Conservation (phyloP, 1,140 invertebrate species). For the Zaprionus lachaisei region DNA sequence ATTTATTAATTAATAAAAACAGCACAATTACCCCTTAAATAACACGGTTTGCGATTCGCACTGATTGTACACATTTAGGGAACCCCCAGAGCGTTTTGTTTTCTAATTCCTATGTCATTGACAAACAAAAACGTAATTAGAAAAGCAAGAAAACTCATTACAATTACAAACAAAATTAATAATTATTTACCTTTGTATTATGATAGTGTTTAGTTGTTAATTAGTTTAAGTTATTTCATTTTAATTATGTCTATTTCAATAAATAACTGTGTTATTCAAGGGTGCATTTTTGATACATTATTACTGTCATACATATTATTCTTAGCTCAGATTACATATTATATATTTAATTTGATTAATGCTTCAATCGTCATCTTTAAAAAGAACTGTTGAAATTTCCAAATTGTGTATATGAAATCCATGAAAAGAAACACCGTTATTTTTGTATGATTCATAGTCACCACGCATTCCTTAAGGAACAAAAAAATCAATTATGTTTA, state of each 20-base stretch:
- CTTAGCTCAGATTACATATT: slow-evolving; percentile 8
- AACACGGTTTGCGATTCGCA: slow-evolving; percentile 35
- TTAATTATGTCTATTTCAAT: neutral
- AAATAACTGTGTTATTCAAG: slow-evolving; percentile 43
- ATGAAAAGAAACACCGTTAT: slow-evolving; percentile 15
- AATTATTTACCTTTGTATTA: slow-evolving; percentile 15
- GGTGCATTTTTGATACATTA: slow-evolving; percentile 25
- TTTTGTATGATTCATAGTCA: slow-evolving; percentile 31
- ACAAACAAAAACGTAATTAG: slow-evolving; percentile 4
- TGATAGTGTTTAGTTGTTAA: slow-evolving; percentile 10
- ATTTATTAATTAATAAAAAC: slow-evolving; percentile 21
- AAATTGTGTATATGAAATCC: slow-evolving; percentile 1
- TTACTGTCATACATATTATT: slow-evolving; percentile 16
- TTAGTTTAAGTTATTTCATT: neutral
- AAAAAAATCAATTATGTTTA: slow-evolving; percentile 42
- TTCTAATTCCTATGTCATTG: slow-evolving; percentile 3
- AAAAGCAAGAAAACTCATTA: slow-evolving; percentile 2
- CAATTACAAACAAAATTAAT: neutral
- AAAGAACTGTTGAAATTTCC: neutral
- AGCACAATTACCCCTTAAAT: slow-evolving; percentile 46
- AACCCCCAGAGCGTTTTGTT: neutral
- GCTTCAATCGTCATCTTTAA: slow-evolving; percentile 8
- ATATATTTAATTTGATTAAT: slow-evolving; percentile 6
- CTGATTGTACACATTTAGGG: slow-evolving; percentile 15
- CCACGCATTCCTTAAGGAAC: slow-evolving; percentile 34